Evolutionary conservation across 2,797 vertebrate genomes (phyloP).

Genomic region (Cuculus canorus): DNA sequence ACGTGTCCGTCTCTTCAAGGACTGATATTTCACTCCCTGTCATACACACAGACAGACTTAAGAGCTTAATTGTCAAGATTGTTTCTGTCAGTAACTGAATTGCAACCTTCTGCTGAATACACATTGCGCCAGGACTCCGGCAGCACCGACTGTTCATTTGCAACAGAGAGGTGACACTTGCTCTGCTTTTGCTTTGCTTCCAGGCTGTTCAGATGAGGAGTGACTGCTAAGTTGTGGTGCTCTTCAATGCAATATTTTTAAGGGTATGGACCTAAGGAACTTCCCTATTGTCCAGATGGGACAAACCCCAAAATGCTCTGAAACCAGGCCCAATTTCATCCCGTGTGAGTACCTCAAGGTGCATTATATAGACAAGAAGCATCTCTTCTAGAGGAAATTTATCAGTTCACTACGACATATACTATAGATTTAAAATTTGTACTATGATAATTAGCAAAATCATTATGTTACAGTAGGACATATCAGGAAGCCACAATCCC

Average conservation of each 20-base stretch:
- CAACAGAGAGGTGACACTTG: background rate
- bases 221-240: background rate
- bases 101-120: background rate
- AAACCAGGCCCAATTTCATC: background rate
- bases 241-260: background rate
- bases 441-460: background rate
- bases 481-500: background rate
- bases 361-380: background rate
- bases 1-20: background rate
- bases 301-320: background rate
- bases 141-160: background rate
- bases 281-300: background rate
- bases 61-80: constrained; percentile 2
- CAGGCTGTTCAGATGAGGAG: background rate
- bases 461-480: background rate
- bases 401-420: background rate
- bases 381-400: background rate
- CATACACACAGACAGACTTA: background rate
- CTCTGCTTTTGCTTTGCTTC: background rate
- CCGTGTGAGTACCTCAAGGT: background rate
- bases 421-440: background rate
- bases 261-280: background rate
- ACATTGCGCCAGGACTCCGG: background rate
- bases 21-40: background rate
- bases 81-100: background rate